A percentile compares a stretch with the other conserved stretches of the same genome.
Conservation (phyloP, 2,888 invertebrate species). For the Drosophila ustulata region DNA sequence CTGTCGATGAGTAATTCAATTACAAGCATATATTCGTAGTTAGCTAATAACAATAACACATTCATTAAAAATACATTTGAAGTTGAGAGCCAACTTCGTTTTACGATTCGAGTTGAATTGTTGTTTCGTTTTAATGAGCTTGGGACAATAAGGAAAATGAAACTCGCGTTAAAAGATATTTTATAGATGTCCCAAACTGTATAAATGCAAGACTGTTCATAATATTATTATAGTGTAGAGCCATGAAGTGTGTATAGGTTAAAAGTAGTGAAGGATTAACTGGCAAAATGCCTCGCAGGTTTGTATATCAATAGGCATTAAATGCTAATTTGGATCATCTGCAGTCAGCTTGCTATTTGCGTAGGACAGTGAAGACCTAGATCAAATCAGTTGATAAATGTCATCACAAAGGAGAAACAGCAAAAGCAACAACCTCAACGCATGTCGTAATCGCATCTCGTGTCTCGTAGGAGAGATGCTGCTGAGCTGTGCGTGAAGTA, state of each 20-base stretch:
- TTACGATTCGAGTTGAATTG: neutral
- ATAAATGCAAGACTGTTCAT: no score
- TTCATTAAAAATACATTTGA: neutral
- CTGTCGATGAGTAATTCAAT: neutral
- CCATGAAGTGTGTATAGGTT: no score
- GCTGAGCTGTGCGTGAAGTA: conserved; percentile 44
- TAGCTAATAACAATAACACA: neutral
- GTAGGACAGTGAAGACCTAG: conserved; percentile 21
- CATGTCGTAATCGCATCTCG: neutral
- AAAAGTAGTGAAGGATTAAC: neutral
- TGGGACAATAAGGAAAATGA: neutral
- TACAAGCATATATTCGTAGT: neutral
- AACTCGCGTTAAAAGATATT: neutral
- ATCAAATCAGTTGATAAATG: conserved; percentile 64
- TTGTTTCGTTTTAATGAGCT: neutral
- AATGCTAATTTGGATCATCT: conserved; percentile 16
- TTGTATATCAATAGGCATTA: conserved; percentile 32
- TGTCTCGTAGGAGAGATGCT: conserved; percentile 10
- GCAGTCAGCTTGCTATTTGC: neutral
- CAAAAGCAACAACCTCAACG: conserved; percentile 14
- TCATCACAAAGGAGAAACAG: conserved; percentile 18
- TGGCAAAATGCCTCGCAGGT: neutral
- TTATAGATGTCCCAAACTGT: conserved; percentile 8
- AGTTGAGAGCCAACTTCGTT: neutral
- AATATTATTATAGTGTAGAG: no score